A percentile compares a stretch with the other conserved stretches of the same genome.
These are phyloP conservation scores for Ceratotherium simum DNA, from an alignment of 2,113 vertebrate genomes.

Conservation along the genomic window DNA sequence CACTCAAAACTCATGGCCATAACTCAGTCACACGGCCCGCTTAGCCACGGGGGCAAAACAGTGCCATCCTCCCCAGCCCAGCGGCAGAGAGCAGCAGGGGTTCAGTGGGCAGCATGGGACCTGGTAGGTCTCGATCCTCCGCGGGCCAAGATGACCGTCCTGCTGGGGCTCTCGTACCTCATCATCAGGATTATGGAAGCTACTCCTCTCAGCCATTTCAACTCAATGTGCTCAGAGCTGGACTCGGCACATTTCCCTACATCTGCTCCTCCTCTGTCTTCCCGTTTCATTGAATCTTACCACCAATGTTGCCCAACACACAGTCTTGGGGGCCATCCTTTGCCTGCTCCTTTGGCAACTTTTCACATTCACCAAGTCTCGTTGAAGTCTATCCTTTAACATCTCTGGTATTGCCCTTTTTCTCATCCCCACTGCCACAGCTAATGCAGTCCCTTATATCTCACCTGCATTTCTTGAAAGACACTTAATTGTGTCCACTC, in stretches of 20 bases:
- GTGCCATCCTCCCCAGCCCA: neutral
- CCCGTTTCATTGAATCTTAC: rapidly evolving
- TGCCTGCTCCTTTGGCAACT: rapidly evolving
- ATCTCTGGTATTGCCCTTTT: rapidly evolving
- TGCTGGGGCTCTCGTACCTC: rapidly evolving
- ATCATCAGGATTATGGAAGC: rapidly evolving
- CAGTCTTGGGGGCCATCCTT: neutral
- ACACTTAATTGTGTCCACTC: neutral
- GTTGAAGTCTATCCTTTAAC: too few species aligned
- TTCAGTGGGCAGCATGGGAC: neutral
- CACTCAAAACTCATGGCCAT: neutral
- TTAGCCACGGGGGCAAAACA: too few species aligned
- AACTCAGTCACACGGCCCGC: rapidly evolving
- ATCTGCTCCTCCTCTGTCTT: neutral
- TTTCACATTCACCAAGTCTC: neutral
- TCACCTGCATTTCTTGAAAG: rapidly evolving
- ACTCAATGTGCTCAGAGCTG: rapidly evolving
- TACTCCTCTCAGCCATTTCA: rapidly evolving
- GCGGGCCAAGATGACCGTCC: neutral
- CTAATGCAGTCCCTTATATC: too few species aligned
- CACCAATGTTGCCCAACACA: rapidly evolving
- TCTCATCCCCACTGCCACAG: too few species aligned
- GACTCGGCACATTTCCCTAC: rapidly evolving
- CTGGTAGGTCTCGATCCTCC: neutral
- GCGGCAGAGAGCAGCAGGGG: neutral